Percentiles rank a stretch among this genome's conserved stretches.
These are phyloP conservation scores for Taeniopygia guttata DNA, from an alignment of 2,797 vertebrate species.

Conservation along the genomic window DNA sequence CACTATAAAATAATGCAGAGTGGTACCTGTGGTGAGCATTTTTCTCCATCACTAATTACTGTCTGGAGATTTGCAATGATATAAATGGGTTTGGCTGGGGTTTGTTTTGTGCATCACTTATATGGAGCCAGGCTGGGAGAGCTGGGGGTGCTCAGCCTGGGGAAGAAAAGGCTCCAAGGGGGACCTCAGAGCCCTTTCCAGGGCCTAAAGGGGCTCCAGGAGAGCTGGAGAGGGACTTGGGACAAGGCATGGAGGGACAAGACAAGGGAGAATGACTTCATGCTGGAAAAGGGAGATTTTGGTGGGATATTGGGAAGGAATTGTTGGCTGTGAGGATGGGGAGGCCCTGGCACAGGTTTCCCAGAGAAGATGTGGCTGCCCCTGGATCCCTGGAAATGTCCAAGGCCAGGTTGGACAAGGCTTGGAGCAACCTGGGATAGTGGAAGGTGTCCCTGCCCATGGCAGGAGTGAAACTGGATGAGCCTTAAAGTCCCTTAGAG, in stretches of 20 bases:
- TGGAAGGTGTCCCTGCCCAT: background rate
- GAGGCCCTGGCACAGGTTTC: accelerated
- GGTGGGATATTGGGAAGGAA: background rate
- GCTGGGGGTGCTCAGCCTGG: background rate
- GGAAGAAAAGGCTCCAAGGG: background rate
- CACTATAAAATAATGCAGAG: background rate
- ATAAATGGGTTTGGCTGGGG: background rate
- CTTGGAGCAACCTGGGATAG: accelerated
- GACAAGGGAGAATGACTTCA: background rate
- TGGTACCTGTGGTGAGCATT: background rate
- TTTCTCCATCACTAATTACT: background rate
- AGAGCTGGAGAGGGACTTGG: background rate
- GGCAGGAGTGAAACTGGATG: accelerated
- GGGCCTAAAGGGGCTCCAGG: background rate
- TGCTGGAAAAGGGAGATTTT: accelerated
- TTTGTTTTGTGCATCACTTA: background rate
- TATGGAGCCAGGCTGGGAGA: background rate
- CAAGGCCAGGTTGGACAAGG: accelerated
- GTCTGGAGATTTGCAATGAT: background rate
- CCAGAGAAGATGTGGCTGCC: background rate
- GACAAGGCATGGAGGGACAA: background rate
- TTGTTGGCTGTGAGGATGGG: accelerated
- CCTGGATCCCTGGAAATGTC: background rate
- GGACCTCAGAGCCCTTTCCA: background rate
- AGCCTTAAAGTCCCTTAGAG: background rate